Conservation (phyloP, 2,113 vertebrate genomes). For the Scomber colias region DNA sequence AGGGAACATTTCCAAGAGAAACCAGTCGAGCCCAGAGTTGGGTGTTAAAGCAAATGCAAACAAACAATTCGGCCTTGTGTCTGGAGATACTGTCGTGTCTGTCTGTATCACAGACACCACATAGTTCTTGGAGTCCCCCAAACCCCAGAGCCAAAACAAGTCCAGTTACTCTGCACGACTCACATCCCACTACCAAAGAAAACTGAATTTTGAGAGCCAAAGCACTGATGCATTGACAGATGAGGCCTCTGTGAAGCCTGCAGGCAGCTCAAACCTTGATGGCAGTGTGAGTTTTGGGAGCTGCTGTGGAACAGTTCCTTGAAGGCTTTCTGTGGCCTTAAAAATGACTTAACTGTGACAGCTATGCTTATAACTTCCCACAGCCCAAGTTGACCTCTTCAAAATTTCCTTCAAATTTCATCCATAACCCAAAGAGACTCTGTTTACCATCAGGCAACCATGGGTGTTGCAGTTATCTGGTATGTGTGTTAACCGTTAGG, state of each 20-base stretch:
- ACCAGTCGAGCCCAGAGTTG: slow-evolving; percentile 54
- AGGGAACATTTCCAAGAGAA: slow-evolving; percentile 65
- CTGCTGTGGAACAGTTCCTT: slow-evolving; percentile 47
- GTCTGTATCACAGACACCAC: slow-evolving; percentile 56
- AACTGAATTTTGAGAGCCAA: slow-evolving; percentile 48
- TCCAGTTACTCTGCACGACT: slow-evolving; percentile 58
- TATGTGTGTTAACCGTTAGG: too few relatives aligned
- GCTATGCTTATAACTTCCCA: neutral
- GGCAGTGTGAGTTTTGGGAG: slow-evolving; percentile 27
- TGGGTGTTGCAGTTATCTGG: too few relatives aligned
- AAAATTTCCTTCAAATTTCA: too few relatives aligned
- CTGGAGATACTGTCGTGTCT: slow-evolving; percentile 57
- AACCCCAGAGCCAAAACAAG: slow-evolving; percentile 57
- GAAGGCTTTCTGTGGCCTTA: slow-evolving; percentile 45
- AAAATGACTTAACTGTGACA: slow-evolving; percentile 31
- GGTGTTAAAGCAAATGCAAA: slow-evolving; percentile 72
- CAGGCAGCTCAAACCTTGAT: slow-evolving; percentile 48
- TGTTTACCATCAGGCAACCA: too few relatives aligned
- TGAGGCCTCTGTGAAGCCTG: slow-evolving; percentile 52
- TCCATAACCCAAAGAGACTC: too few relatives aligned
- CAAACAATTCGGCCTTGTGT: slow-evolving; percentile 70
- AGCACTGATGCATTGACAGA: slow-evolving; percentile 53
- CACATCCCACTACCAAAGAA: slow-evolving; percentile 37
- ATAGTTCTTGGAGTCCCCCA: slow-evolving; percentile 32
- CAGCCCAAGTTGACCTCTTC: too few relatives aligned